phyloP scores from a whole-genome alignment of 1,140 invertebrate genomes.

The Lucilia sericata region DNA sequence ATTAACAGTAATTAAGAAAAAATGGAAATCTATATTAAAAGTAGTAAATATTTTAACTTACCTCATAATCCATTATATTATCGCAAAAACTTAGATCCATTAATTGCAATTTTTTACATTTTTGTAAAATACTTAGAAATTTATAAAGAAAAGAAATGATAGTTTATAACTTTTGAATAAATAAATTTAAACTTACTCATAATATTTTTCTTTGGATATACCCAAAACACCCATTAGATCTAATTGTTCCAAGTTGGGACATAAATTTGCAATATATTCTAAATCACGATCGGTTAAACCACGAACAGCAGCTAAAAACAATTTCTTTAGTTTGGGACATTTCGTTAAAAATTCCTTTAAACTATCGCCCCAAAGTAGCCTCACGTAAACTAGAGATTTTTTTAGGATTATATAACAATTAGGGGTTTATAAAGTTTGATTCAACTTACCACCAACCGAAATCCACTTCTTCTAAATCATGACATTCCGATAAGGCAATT shows the following conservation, averaged over 20 bases:
- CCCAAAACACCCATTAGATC: constrained; percentile 85
- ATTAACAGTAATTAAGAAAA: background rate
- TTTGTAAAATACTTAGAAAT: constrained; percentile 72
- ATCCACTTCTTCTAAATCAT: constrained; percentile 83
- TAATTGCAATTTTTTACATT: constrained; percentile 77
- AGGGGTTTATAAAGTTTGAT: constrained; percentile 26
- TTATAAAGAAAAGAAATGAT: constrained; percentile 67
- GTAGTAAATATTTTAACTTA: constrained; percentile 58
- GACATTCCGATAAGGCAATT: constrained; percentile 76
- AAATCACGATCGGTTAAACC: constrained; percentile 83
- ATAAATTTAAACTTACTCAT: constrained; percentile 70
- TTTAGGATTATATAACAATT: constrained; percentile 41
- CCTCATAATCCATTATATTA: constrained; percentile 78
- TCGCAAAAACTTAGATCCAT: constrained; percentile 90
- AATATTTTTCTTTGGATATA: constrained; percentile 78
- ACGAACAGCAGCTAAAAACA: constrained; percentile 82
- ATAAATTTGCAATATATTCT: constrained; percentile 75
- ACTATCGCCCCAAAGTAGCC: constrained; percentile 71
- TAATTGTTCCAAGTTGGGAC: constrained; percentile 78
- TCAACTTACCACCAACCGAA: constrained; percentile 88
- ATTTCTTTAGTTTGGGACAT: constrained; percentile 78
- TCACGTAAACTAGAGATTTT: constrained; percentile 67
- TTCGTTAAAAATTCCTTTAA: constrained; percentile 70
- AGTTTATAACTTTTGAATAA: constrained; percentile 63
- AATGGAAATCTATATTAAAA: background rate